Evolutionary conservation across 2,113 vertebrate genomes (phyloP).

Genomic region (Melanerpes formicivorus): DNA sequence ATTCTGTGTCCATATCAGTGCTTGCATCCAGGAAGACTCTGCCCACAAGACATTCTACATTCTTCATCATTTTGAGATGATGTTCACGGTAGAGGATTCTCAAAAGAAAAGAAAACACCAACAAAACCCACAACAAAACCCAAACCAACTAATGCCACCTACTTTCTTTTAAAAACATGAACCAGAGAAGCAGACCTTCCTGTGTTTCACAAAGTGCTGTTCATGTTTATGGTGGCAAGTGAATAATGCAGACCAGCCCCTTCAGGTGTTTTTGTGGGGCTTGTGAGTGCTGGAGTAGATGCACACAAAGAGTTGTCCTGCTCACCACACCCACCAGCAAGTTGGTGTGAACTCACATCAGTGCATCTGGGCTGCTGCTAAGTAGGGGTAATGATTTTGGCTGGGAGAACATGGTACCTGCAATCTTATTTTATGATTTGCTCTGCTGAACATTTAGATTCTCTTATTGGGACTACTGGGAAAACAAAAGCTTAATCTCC

Average conservation of each 20-base stretch:
- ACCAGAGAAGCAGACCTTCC: not conserved
- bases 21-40: not conserved
- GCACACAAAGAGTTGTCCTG: not conserved
- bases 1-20: not conserved
- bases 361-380: not conserved
- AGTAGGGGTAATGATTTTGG: not conserved
- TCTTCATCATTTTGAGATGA: not conserved
- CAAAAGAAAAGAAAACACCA: not conserved
- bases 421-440: conserved; percentile 9
- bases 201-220: not conserved
- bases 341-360: not conserved
- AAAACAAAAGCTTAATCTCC: conserved; percentile 27
- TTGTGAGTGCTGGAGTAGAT: not conserved
- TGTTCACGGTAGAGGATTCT: not conserved
- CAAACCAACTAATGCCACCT: not conserved
- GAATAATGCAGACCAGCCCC: not conserved
- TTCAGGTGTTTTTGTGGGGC: not conserved
- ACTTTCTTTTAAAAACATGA: not conserved
- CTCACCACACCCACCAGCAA: not conserved
- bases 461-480: not conserved
- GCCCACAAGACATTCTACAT: not conserved
- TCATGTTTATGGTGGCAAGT: not conserved
- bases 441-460: not conserved
- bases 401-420: not conserved
- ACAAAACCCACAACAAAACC: not conserved